Conservation (phyloP, 2,888 invertebrate genomes). For the Flexamia atlantica region DNA sequence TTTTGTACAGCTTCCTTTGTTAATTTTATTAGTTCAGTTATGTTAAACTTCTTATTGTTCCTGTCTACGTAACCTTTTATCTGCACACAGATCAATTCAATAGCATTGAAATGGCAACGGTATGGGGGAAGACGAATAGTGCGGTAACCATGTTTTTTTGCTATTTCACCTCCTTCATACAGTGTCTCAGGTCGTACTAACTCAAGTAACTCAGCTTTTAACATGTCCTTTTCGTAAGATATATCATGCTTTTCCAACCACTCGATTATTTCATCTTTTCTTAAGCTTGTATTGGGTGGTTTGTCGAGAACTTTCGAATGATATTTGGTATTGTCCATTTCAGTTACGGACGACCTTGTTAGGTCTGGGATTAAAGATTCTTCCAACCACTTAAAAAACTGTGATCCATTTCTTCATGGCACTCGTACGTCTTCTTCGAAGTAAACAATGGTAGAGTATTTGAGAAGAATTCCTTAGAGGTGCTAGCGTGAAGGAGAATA, state of each 20-base stretch:
- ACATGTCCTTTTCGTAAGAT: neutral
- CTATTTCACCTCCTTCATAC: neutral
- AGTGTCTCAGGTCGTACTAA: neutral
- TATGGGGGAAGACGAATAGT: constrained; percentile 21
- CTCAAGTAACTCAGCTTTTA: neutral
- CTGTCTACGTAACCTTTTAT: too few species aligned
- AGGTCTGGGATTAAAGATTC: neutral
- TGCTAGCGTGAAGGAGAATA: constrained; percentile 40
- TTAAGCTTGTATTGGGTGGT: neutral
- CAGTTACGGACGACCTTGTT: neutral
- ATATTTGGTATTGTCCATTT: constrained; percentile 30
- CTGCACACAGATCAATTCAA: too few species aligned
- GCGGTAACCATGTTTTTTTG: neutral
- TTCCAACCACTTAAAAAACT: neutral
- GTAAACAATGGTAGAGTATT: neutral
- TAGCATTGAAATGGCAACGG: too few species aligned
- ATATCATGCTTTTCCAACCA: constrained; percentile 5
- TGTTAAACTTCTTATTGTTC: neutral
- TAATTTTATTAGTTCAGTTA: neutral
- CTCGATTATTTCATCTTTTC: neutral
- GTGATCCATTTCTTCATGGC: constrained; percentile 16
- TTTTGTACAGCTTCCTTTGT: neutral
- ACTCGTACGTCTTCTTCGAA: constrained; percentile 10
- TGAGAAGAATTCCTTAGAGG: neutral
- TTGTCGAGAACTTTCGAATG: constrained; percentile 21